These are phyloP conservation scores for Tethya wilhelma DNA, from an alignment of 37 sponge, comb jelly and placozoan genomes.

Conservation along the genomic window DNA sequence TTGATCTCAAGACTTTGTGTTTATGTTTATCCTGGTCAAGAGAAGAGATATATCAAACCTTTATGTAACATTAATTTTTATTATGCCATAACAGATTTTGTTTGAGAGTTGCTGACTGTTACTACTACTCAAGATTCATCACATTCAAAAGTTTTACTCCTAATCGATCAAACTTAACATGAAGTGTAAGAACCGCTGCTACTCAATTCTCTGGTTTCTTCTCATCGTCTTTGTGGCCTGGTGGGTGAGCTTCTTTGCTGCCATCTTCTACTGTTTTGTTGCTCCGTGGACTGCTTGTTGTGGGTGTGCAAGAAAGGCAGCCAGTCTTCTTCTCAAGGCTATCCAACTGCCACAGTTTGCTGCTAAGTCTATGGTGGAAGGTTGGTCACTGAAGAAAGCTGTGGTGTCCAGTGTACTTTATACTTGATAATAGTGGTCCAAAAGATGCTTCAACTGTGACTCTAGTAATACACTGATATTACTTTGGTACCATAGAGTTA, in stretches of 20 bases:
- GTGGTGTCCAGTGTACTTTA: slow-evolving; percentile 1
- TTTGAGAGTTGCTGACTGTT: too few relatives aligned
- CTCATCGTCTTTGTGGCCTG: slow-evolving; percentile 66
- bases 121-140: too few relatives aligned
- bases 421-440: neutral
- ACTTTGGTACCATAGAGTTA: too few relatives aligned
- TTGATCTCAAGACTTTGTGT: too few relatives aligned
- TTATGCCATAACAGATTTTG: too few relatives aligned
- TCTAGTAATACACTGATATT: too few relatives aligned
- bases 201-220: slow-evolving; percentile 62
- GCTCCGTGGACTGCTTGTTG: slow-evolving; percentile 77
- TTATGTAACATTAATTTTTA: too few relatives aligned
- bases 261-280: slow-evolving; percentile 49
- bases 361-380: slow-evolving; percentile 56
- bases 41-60: too few relatives aligned
- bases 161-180: too few relatives aligned
- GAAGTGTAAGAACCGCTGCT: slow-evolving; percentile 18
- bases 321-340: slow-evolving; percentile 52
- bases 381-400: slow-evolving; percentile 28
- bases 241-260: slow-evolving; percentile 64
- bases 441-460: too few relatives aligned
- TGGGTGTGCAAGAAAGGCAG: slow-evolving; percentile 18
- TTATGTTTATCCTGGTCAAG: too few relatives aligned
- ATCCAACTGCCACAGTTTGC: slow-evolving; percentile 44
- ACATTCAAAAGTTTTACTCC: too few relatives aligned